A percentile compares a stretch with the other conserved stretches of the same genome.
phyloP scores from a whole-genome alignment of 1,140 invertebrate genomes.

The Harlomillsia oculata region DNA sequence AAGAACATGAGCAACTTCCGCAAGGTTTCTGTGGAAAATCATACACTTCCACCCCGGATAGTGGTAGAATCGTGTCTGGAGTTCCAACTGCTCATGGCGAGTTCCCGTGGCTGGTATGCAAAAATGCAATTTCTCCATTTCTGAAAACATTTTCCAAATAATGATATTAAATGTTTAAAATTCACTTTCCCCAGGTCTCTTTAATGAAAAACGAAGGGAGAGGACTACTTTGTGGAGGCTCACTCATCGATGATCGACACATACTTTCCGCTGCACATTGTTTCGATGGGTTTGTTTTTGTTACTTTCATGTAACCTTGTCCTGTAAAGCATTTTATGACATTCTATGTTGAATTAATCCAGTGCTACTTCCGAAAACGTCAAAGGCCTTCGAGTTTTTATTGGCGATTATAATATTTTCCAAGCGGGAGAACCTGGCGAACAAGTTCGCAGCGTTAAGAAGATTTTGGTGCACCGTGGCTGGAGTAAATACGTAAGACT shows the following conservation, averaged over 20 bases:
- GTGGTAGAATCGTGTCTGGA: neutral
- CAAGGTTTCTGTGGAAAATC: neutral
- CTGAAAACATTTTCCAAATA: too few relatives aligned
- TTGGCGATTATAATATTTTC: neutral
- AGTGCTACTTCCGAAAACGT: neutral
- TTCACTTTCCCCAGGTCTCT: neutral
- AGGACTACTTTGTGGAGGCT: neutral
- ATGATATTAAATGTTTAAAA: too few relatives aligned
- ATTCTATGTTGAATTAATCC: too few relatives aligned
- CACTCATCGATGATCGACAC: neutral
- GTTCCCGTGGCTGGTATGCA: constrained; percentile 7
- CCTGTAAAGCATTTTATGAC: too few relatives aligned
- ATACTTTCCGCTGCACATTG: neutral
- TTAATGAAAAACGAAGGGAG: neutral
- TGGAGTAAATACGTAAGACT: too few relatives aligned
- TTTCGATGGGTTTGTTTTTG: neutral
- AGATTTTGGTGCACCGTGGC: too few relatives aligned
- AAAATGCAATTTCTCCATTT: too few relatives aligned
- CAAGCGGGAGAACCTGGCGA: neutral
- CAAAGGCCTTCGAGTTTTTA: neutral
- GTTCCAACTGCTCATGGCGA: neutral
- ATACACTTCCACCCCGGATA: neutral
- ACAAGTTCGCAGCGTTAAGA: too few relatives aligned
- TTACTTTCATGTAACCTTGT: neutral
- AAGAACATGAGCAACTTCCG: neutral